Base-by-base conservation (phyloP, 2,888 invertebrate genomes). In the Pseudeuparius sepicola region DNA sequence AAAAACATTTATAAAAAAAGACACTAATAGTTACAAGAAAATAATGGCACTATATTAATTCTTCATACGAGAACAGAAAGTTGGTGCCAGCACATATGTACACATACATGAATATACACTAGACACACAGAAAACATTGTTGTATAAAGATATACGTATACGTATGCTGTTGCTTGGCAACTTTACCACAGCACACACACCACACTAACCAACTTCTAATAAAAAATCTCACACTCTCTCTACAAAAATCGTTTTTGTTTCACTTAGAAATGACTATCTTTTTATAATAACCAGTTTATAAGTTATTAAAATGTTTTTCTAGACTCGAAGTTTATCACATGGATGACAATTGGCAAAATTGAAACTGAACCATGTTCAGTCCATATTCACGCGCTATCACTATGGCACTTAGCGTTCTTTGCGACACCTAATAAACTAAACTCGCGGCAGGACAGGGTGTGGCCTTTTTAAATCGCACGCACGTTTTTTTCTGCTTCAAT, bases 1-100 rank as follows among this genome's bases (percentile, higher is more conserved):
- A 61, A 60, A 60, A 61, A 62, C 61, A 61, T 62, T 60, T 61
- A 62, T 62, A 61, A 61, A 61, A 35, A 61, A 60, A 59, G 56
- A 60, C 58, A 60, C 59, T 61, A 59, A 58, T 55, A 56, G 59
- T 60, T 60, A 61, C 59, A 61, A 56, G 58, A 61, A 61, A 61
- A 59, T 60, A 61, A 63, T 61, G 63, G 63, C 61, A 63, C 61
- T 60, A 60, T 60, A n/a, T n/a, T n/a, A n/a, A n/a, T n/a, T n/a
- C n/a, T n/a, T n/a, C n/a, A n/a, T n/a, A n/a, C n/a, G n/a, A n/a
- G n/a, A n/a, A n/a, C n/a, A n/a, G n/a, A n/a, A n/a, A n/a, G n/a
- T n/a, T n/a, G n/a, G n/a, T n/a, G n/a, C n/a, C n/a, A n/a, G n/a
- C n/a, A n/a, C n/a, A n/a, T n/a, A n/a, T n/a, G n/a, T n/a, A n/a